phyloP scores from a whole-genome alignment of 2,113 vertebrate species.

The Potamarius usumacintae region DNA sequence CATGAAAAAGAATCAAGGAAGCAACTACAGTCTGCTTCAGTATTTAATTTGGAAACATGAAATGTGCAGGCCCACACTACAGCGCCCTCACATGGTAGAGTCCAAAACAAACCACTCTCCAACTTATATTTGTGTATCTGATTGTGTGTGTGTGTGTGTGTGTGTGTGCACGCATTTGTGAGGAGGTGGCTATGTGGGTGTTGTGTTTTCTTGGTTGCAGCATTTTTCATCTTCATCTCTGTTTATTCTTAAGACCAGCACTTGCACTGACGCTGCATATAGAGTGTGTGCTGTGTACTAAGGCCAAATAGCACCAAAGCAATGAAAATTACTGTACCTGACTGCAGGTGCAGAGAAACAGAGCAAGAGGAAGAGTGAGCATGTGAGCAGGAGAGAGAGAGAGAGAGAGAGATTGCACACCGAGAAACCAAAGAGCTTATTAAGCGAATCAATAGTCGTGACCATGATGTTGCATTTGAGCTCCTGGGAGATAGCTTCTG shows the following conservation, averaged over 20 bases:
- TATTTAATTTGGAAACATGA: background rate
- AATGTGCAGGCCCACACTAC: background rate
- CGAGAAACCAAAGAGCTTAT: background rate
- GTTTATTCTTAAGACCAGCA: background rate
- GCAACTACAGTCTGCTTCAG: background rate
- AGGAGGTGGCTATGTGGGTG: slow-evolving; percentile 3
- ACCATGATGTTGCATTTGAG: slow-evolving; percentile 3
- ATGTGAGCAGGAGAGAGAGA: background rate
- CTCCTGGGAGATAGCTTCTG: background rate
- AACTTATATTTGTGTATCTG: background rate
- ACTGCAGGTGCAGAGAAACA: slow-evolving; percentile 22
- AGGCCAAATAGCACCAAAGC: background rate
- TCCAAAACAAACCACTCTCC: background rate
- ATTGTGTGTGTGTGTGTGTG: background rate
- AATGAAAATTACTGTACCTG: slow-evolving; percentile 46
- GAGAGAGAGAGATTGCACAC: background rate
- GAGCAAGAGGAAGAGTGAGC: background rate
- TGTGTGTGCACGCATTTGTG: background rate
- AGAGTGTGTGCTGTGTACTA: background rate
- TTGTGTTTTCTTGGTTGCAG: background rate
- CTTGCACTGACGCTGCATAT: background rate
- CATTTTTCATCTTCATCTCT: background rate
- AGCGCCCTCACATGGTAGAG: slow-evolving; percentile 14
- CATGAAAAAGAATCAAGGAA: background rate
- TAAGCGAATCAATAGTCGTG: slow-evolving; percentile 1